Conservation (phyloP, 2,113 vertebrate species). For the Aythya baeri region DNA sequence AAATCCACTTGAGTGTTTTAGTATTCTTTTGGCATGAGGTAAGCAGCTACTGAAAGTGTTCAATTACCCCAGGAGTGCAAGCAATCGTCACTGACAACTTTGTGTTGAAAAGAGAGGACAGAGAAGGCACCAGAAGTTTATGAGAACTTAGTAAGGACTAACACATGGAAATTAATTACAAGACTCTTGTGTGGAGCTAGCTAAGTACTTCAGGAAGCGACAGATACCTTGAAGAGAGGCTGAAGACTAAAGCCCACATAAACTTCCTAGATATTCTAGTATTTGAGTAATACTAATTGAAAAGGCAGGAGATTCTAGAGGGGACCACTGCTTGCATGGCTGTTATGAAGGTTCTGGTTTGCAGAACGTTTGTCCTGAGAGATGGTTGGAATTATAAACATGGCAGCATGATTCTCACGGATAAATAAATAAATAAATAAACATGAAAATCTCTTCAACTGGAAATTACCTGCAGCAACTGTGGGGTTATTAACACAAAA, state of each 20-base stretch:
- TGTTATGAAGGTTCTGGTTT: background rate
- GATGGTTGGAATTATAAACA: background rate
- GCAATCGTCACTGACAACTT: background rate
- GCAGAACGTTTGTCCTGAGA: background rate
- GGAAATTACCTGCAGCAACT: background rate
- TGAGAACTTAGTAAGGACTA: background rate
- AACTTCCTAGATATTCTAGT: conserved; percentile 29
- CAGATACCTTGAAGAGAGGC: background rate
- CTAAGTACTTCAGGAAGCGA: background rate
- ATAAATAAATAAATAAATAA: background rate
- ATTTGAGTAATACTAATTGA: background rate
- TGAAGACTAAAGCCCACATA: conserved; percentile 3
- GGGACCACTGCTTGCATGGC: background rate
- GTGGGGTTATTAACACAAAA: background rate
- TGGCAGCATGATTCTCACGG: background rate
- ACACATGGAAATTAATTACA: background rate
- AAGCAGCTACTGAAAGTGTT: background rate
- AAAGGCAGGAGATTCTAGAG: background rate
- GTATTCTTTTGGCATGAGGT: background rate
- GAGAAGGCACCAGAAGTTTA: background rate
- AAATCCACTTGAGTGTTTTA: background rate
- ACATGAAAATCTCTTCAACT: conserved; percentile 22
- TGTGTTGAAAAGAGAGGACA: background rate
- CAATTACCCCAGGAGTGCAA: background rate
- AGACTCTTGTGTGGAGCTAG: background rate